Conservation (phyloP, 2,888 invertebrate genomes). For the Dromius quadrimaculatus region DNA sequence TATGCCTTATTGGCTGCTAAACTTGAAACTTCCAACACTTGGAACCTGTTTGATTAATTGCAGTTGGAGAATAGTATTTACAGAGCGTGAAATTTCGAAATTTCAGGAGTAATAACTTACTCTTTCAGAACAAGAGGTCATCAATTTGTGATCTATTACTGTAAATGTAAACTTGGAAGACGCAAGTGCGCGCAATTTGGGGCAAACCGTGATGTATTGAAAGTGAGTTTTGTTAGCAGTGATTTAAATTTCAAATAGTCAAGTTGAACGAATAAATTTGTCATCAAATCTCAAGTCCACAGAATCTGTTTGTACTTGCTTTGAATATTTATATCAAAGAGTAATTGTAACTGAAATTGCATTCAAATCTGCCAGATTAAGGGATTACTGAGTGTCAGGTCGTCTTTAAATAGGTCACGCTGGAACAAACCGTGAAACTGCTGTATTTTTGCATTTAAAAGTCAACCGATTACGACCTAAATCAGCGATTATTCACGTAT, state of each 20-base stretch:
- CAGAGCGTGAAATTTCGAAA: constrained; percentile 4
- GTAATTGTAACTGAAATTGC: constrained; percentile 17
- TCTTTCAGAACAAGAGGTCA: no score
- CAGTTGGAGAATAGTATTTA: constrained; percentile 1
- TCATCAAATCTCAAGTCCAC: constrained; percentile 28
- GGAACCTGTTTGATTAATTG: not conserved
- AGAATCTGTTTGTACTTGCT: constrained; percentile 26
- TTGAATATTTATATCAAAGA: constrained; percentile 30
- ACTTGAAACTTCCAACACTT: constrained; percentile 1
- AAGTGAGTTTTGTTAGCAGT: constrained; percentile 17
- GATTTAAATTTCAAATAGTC: constrained; percentile 20
- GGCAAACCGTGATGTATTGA: no score
- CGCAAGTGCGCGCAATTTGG: no score
- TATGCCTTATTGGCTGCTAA: constrained; percentile 8
- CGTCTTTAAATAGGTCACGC: constrained; percentile 9
- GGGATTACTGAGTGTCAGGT: constrained; percentile 6
- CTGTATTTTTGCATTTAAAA: not conserved
- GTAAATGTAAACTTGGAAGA: no score
- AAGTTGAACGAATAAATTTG: constrained; percentile 12
- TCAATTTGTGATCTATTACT: no score
- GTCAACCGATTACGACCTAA: not conserved
- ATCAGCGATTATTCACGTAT: no score
- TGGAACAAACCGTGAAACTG: not conserved
- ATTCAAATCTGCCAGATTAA: constrained; percentile 25
- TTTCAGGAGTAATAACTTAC: not conserved